Evolutionary conservation across 2,888 invertebrate genomes (phyloP).

Genomic region (Erebia epiphron): DNA sequence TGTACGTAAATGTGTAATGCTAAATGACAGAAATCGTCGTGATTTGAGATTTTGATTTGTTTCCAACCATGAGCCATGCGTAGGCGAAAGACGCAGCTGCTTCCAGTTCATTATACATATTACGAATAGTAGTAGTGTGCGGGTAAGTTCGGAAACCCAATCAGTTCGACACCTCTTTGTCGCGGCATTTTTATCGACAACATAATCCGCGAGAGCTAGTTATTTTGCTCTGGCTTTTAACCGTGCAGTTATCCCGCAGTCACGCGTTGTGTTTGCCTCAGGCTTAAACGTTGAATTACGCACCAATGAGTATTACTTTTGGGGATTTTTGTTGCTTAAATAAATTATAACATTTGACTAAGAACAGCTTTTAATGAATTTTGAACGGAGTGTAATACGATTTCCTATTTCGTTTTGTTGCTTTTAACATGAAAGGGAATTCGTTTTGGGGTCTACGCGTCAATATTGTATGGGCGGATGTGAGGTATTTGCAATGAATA

Average conservation of each 20-base stretch:
- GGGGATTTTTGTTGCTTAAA: slow-evolving; percentile 78
- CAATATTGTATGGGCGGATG: slow-evolving; percentile 37
- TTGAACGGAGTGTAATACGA: slow-evolving; percentile 64
- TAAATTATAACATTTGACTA: slow-evolving; percentile 79
- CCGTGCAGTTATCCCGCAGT: neutral
- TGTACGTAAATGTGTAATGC: too few relatives aligned
- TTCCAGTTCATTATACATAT: too few relatives aligned
- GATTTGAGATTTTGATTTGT: too few relatives aligned
- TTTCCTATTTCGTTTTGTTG: slow-evolving; percentile 62
- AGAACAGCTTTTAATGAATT: slow-evolving; percentile 77
- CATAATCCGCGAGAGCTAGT: too few relatives aligned
- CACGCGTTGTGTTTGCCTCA: neutral
- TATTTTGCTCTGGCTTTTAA: neutral
- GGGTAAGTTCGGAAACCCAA: too few relatives aligned
- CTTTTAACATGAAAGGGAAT: slow-evolving; percentile 35
- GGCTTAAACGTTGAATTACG: slow-evolving; percentile 62
- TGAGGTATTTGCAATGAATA: neutral
- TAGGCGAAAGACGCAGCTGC: too few relatives aligned
- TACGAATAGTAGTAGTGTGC: too few relatives aligned
- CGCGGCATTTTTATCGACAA: too few relatives aligned
- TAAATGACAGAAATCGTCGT: too few relatives aligned
- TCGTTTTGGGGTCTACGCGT: slow-evolving; percentile 49
- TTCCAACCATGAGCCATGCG: too few relatives aligned
- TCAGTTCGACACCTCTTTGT: too few relatives aligned
- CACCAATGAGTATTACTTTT: slow-evolving; percentile 79